Conservation (phyloP, 2,797 vertebrate genomes). For the Philypnodon macrostomus region DNA sequence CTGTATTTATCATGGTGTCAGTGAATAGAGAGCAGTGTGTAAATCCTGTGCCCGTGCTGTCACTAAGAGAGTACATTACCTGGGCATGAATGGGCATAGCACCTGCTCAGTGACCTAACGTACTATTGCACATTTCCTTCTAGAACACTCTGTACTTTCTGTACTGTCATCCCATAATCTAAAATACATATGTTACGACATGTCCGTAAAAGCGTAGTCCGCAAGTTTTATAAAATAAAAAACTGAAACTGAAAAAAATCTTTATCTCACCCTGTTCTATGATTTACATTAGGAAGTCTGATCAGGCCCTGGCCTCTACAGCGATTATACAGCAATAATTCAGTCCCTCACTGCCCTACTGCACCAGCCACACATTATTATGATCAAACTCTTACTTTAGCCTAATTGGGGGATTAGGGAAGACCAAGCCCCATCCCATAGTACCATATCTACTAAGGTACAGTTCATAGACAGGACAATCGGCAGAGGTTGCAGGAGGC, state of each 20-base stretch:
- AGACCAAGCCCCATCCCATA: slow-evolving; percentile 20
- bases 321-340: no score
- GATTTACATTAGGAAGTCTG: no score
- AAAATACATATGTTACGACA: no score
- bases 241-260: no score
- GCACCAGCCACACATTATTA: background rate
- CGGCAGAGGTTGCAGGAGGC: slow-evolving; percentile 32
- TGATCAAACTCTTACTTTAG: slow-evolving; percentile 7
- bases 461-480: slow-evolving; percentile 51
- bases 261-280: no score
- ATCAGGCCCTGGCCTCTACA: no score
- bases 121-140: background rate
- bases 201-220: no score
- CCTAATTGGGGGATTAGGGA: slow-evolving; percentile 43
- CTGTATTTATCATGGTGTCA: no score
- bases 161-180: slow-evolving; percentile 1
- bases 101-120: background rate
- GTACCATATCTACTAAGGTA: slow-evolving; percentile 13
- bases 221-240: no score
- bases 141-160: background rate
- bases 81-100: slow-evolving; percentile 4
- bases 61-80: background rate
- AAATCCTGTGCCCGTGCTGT: no score
- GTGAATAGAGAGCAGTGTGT: no score
- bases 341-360: slow-evolving; percentile 13